Percentiles rank a stretch among this genome's conserved stretches.
These are phyloP conservation scores for Reticulitermes lucifugus DNA, from an alignment of 2,888 invertebrate genomes.

Conservation along the genomic window DNA sequence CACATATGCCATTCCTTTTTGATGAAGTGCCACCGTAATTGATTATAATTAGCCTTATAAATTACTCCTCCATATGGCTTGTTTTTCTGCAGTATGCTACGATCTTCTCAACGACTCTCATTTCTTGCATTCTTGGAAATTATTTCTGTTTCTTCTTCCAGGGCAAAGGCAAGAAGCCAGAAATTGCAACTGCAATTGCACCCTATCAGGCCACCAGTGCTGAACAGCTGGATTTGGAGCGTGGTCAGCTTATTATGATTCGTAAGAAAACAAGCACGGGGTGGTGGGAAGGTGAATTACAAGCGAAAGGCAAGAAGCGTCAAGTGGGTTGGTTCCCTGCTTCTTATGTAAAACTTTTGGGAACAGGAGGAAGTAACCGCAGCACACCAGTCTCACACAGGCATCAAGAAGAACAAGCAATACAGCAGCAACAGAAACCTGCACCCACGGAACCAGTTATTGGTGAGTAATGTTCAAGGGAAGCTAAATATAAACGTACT, in stretches of 20 bases:
- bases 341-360: conserved; percentile 87
- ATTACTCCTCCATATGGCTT: too few species aligned
- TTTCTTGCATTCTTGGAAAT: too few species aligned
- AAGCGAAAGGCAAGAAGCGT: conserved; percentile 84
- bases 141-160: conserved; percentile 54
- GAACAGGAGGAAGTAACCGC: conserved; percentile 77
- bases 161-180: conserved; percentile 78
- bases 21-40: too few species aligned
- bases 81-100: too few species aligned
- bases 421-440: conserved; percentile 26
- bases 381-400: conserved; percentile 79
- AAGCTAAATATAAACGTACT: not conserved
- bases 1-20: too few species aligned
- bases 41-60: too few species aligned
- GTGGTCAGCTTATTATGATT: conserved; percentile 95
- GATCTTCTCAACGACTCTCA: too few species aligned
- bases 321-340: conserved; percentile 99
- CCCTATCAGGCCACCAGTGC: conserved; percentile 91
- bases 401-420: conserved; percentile 35
- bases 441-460: conserved; percentile 6
- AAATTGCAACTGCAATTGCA: conserved; percentile 95
- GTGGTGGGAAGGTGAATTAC: conserved; percentile 99
- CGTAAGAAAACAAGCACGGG: conserved; percentile 96
- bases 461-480: conserved; percentile 19
- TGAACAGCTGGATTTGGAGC: conserved; percentile 90